Base-by-base conservation (phyloP, 2,888 invertebrate genomes). In the Osedax frankpressi region DNA sequence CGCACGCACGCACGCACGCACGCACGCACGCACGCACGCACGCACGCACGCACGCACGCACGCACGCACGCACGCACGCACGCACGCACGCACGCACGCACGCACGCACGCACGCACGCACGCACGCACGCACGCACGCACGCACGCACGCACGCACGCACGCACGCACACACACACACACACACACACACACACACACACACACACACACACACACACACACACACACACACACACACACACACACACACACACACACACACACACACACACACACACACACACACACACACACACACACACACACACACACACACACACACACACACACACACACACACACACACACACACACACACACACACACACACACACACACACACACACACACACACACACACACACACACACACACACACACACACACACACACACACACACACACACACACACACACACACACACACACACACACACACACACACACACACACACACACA, bases 51-150 rank as follows among this genome's bases (percentile, higher is more conserved):
- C 65, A 65, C 65, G 25, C 26, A 65, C 65, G 24, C 65, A 65
- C 65, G 24, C 65, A 65, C 65, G 25, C 65, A 65, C 65, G 65
- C 65, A 65, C 65, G 65, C 65, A 65, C 65, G 25, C 65, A 65
- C 65, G 25, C 65, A n/a, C 25, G 25, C 65, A 65, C n/a, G 65
- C n/a, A 65, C 2, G n/a, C 65, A 65, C 65, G n/a, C 65, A 1
- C 1, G 1, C 65, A 65, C 65, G n/a, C 24, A 65, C 24, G n/a
- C 65, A 65, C 24, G n/a, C 65, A 65, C 65, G 2, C 65, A 14
- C 19, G 1, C 19, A 65, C 65, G 2, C 1, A 3, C 24, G 25
- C 65, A 65, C 65, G 24, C 65, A 65, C 1, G 65, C 65, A 62
- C 63, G 6, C 63, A 62, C 6, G 63, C 63, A 62, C 63, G 6